phyloP scores from a whole-genome alignment of 2,113 vertebrate genomes.

The Cacatua alba region DNA sequence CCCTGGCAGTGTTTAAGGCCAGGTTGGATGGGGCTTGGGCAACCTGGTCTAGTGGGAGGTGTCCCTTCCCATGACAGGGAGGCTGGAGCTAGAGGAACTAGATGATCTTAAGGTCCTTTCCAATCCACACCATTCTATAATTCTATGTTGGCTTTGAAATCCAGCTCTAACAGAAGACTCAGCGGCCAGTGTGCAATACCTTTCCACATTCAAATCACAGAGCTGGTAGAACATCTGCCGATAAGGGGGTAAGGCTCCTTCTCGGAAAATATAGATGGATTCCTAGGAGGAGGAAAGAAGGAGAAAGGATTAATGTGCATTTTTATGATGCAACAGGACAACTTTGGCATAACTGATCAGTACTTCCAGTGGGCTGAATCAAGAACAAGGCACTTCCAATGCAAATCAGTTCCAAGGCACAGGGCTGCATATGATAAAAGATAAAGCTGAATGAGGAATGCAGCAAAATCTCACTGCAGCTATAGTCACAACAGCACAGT shows the following conservation, averaged over 20 bases:
- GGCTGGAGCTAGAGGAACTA: neutral
- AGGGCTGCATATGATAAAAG: neutral
- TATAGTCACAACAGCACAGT: neutral
- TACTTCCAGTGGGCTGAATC: neutral
- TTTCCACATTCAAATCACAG: slow-evolving; percentile 91
- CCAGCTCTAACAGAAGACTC: neutral
- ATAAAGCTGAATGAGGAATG: neutral
- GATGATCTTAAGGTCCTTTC: neutral
- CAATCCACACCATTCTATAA: neutral
- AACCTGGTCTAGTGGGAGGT: neutral
- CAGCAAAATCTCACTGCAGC: neutral
- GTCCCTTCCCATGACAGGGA: neutral
- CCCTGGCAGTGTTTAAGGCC: neutral
- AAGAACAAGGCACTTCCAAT: neutral
- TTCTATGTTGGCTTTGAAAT: neutral
- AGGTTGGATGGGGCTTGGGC: neutral
- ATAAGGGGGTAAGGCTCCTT: slow-evolving; percentile 90
- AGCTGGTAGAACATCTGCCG: slow-evolving; percentile 99
- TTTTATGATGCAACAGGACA: neutral
- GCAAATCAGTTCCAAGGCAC: neutral
- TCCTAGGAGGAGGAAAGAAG: slow-evolving; percentile 74
- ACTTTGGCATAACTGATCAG: neutral
- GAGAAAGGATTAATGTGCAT: neutral
- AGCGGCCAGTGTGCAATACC: slow-evolving; percentile 66
- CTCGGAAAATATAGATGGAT: slow-evolving; percentile 88